Evolutionary conservation across 2,888 invertebrate genomes (phyloP).

Genomic region (Clistopyga incitator): DNA sequence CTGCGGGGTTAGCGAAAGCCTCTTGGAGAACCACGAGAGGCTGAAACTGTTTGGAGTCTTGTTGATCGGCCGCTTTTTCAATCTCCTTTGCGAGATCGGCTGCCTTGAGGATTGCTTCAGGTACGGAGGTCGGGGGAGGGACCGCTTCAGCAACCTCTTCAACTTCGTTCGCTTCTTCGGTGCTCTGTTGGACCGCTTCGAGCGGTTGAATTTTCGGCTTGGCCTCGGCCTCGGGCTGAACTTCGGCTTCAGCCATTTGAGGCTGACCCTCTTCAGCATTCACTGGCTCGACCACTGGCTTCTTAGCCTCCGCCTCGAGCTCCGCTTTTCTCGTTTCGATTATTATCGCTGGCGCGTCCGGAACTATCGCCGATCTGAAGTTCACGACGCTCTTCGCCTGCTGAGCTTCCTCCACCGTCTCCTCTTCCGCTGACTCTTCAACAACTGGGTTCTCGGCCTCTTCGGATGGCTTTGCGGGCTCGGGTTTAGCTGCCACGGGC

Average conservation of each 20-base stretch:
- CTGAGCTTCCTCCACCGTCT: slow-evolving; percentile 54
- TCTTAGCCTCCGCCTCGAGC: slow-evolving; percentile 47
- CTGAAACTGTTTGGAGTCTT: slow-evolving; percentile 35
- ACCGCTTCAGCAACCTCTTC: slow-evolving; percentile 19
- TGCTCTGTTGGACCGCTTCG: slow-evolving; percentile 59
- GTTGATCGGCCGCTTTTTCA: slow-evolving; percentile 42
- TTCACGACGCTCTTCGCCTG: slow-evolving; percentile 59
- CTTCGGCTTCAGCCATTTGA: no score
- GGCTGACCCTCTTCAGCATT: no score
- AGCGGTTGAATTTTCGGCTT: slow-evolving; percentile 52
- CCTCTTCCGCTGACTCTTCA: slow-evolving; percentile 61
- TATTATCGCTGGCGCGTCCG: slow-evolving; percentile 70
- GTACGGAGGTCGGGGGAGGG: slow-evolving; percentile 77
- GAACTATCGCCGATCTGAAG: slow-evolving; percentile 66
- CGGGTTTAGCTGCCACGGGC: slow-evolving; percentile 29
- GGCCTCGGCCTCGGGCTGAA: not conserved
- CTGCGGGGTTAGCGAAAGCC: slow-evolving; percentile 38
- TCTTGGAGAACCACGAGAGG: slow-evolving; percentile 19
- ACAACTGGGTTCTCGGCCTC: slow-evolving; percentile 47
- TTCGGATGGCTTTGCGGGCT: slow-evolving; percentile 39
- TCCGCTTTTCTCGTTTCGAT: slow-evolving; percentile 68
- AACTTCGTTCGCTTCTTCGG: slow-evolving; percentile 29
- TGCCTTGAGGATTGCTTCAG: slow-evolving; percentile 84
- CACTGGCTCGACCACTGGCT: not conserved
- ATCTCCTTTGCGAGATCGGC: slow-evolving; percentile 77